Evolutionary conservation across 2,888 invertebrate species (phyloP), one percentile per base, ranked within the genome.

Genomic region (Eristalis intricaria): DNA sequence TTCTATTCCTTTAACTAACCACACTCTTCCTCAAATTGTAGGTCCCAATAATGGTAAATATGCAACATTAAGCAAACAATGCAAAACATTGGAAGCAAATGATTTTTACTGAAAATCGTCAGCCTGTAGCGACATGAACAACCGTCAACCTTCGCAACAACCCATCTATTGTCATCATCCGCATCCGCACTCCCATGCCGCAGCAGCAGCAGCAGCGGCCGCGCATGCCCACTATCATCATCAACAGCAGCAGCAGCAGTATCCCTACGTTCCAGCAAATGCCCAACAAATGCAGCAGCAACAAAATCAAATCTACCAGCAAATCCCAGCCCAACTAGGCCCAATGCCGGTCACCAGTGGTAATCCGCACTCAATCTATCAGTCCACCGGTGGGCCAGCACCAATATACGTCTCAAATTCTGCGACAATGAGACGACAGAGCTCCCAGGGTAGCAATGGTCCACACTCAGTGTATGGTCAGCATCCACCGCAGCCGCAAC

Each of bases 31-130:
- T 19, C 89, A 83, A 85, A 87, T 90, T 91, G 89, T 90, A 93
- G 95, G 95, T 93, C 95, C 95, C 91, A 95, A 97, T 95, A 96
- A 96, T 94, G 96, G 96, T 94, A 97, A 98, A 96, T 98, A 97
- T 96, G 97, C 97, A 94, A 98, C 97, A 94, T 95, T 98, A 94
- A 97, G 97, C 96, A 97, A 97, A 95, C 97, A 98, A 95, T 98
- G 98, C 96, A 98, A 98, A 95, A 98, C 98, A 91, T 95, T 98
- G 90, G 98, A 98, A 95, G 96, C 97, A 92, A 97, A 96, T 93
- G 97, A 98, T 94, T 98, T 97, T 95, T 98, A 98, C 97, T 98
- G 97, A 97, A 97, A 96, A 94, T 96, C 95, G 94, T 94, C 92
- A 93, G 93, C 92, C 92, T 93, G 92, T 91, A 93, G 93, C 92